Conservation (phyloP, 2,113 vertebrate species). For the Charadrius vociferus region DNA sequence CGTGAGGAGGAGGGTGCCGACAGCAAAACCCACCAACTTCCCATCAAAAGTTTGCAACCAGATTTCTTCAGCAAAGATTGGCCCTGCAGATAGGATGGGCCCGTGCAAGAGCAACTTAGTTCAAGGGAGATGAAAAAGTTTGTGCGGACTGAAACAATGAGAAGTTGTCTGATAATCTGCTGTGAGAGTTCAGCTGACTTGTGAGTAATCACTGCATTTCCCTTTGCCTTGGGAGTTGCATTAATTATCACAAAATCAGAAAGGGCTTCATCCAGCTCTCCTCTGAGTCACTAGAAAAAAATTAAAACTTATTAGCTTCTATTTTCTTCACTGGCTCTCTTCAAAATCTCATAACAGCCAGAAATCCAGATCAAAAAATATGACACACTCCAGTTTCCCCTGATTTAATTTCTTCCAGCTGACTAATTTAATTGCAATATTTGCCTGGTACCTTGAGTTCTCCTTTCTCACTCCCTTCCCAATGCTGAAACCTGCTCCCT, state of each 20-base stretch:
- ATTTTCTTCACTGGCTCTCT: conserved; percentile 22
- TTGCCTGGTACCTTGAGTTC: conserved; percentile 22
- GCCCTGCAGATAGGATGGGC: not conserved
- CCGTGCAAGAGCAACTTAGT: not conserved
- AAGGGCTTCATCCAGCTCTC: conserved; percentile 8
- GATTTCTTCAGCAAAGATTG: not conserved
- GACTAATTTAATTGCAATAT: conserved; percentile 48
- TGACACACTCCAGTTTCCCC: conserved; percentile 35
- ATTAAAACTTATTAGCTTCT: conserved; percentile 1
- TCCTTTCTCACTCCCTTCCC: not conserved
- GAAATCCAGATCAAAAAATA: conserved; percentile 19
- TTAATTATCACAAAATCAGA: conserved; percentile 49
- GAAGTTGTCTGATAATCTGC: not conserved
- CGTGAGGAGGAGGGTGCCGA: not conserved
- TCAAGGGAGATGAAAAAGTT: not conserved
- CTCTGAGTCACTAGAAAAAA: conserved; percentile 6
- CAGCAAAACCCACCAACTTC: not conserved
- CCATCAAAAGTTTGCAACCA: not conserved
- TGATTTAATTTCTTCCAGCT: conserved; percentile 64
- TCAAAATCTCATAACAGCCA: conserved; percentile 34
- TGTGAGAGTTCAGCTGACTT: not conserved
- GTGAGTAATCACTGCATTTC: not conserved
- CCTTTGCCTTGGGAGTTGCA: not conserved
- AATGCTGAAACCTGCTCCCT: not conserved
- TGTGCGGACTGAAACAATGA: not conserved